Base-by-base conservation (phyloP, 2,888 invertebrate genomes). In the Taenaris catops region DNA sequence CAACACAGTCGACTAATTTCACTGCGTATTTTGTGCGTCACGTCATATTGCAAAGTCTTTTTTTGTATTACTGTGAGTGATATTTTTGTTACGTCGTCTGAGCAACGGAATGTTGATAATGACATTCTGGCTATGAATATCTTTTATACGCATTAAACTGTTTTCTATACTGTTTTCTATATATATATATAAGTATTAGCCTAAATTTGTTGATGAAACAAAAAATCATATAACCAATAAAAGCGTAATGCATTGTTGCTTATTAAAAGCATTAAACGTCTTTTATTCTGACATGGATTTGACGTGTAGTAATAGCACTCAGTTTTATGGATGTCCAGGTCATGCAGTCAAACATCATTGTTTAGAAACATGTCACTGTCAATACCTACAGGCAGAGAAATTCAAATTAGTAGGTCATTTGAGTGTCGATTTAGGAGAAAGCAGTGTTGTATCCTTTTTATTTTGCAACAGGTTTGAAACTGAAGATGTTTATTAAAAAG, bases 321-420 rank as follows among this genome's bases (percentile, higher is more conserved):
- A 43, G 38, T 46, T 63, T 63, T 68, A 46, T 68, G 62, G 68
- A 68, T 52, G 64, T 72, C 50, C 58, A 58, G 72, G 72, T 69
- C 69, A 65, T 43, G 46, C 49, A 49, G 55, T 53, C 55, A 38
- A 63, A 58, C 48, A 51, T 56, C 44, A 58, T 57, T 52, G 55
- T 55, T 53, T 53, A 50, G 47, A 49, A 50, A 56, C 51, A 49
- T 55, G 56, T 56, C 58, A 58, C 52, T 63, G 64, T 63, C 63
- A 63, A 58, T 59, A 58, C 50, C 50, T 56, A 55, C 46, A 49
- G 31, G 44, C 45, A 51, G 66, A 56, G 67, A 73, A 74, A 73
- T 63, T 62, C 38, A 59, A 63, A 70, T 70, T 68, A 72, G 58
- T 64, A 63, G 65, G 59, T 65, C 51, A 43, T 48, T 48, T 54